phyloP scores from a whole-genome alignment of 1,140 invertebrate genomes.

The Homalodisca vitripennis region DNA sequence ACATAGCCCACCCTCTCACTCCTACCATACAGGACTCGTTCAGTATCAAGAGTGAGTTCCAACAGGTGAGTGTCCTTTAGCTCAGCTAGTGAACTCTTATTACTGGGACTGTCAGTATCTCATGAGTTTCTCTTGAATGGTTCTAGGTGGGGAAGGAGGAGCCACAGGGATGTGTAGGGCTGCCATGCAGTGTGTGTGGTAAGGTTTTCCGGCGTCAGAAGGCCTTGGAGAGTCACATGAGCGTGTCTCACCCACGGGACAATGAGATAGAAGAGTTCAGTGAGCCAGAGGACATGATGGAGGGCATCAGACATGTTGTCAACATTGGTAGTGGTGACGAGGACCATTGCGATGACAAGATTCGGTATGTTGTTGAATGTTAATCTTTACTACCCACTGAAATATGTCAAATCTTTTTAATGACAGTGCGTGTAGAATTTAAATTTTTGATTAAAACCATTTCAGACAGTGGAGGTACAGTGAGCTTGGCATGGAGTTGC shows the following conservation, averaged over 20 bases:
- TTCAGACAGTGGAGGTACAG: slow-evolving; percentile 21
- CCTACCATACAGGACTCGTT: slow-evolving; percentile 31
- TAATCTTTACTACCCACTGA: too few species aligned
- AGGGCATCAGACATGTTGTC: slow-evolving; percentile 69
- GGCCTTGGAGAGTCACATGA: slow-evolving; percentile 62
- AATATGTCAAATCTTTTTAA: too few species aligned
- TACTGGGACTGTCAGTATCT: too few species aligned
- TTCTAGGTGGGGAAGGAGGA: slow-evolving; percentile 18
- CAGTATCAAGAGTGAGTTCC: slow-evolving; percentile 20
- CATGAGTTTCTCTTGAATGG: not conserved
- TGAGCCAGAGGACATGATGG: slow-evolving; percentile 80
- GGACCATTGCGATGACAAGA: slow-evolving; percentile 37
- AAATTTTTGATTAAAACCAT: too few species aligned
- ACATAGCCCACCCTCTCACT: not conserved
- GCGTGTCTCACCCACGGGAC: slow-evolving; percentile 53
- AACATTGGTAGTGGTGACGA: slow-evolving; percentile 43
- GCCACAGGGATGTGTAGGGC: not conserved
- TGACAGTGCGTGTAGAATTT: too few species aligned
- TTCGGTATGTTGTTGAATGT: slow-evolving; percentile 32
- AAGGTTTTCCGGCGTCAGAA: slow-evolving; percentile 64
- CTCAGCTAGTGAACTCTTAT: too few species aligned
- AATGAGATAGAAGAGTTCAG: slow-evolving; percentile 66
- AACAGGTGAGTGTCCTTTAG: not conserved
- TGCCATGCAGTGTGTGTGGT: slow-evolving; percentile 56
- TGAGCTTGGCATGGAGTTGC: slow-evolving; percentile 26